Evolutionary conservation across 2,888 invertebrate species (phyloP), one percentile per base, ranked within the genome.

Genomic region (Plusia festucae): DNA sequence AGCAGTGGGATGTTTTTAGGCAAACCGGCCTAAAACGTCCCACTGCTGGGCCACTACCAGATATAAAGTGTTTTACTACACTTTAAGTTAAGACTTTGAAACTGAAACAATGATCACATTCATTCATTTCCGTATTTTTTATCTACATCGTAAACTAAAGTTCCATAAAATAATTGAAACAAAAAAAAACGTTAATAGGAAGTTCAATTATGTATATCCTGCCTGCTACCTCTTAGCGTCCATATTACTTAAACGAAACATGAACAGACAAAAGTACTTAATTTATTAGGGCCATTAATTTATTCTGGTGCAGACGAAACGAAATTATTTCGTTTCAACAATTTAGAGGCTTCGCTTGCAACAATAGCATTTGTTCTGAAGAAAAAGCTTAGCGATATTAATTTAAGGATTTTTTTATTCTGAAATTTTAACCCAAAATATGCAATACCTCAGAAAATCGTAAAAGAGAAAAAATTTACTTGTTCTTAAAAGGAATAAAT

Each of bases 231-330:
- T 78, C 82, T 76, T 70, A 76, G 81, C 77, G 79, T 78, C 75
- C 75, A 78, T 82, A 84, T 82, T 82, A 83, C 82, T 84, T 83
- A 87, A 89, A 85, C 85, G 83, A 82, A 85, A 88, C 82, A 84
- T 81, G 84, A 88, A 86, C 86, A 82, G 79, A 87, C 84, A 85
- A 86, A 88, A 88, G 86, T 85, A 76, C 58, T 82, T 82, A 81
- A 90, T 90, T 88, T 88, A 90, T 90, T 80, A 79, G 77, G 16
- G 68, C 73, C 85, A 88, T 89, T 89, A 88, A 88, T 88, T 88
- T 87, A 84, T 86, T 84, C 79, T 46, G 49, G 74, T 85, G 86
- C 82, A 89, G 86, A 76, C 49, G 77, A 73, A 70, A 76, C 55
- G 82, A 82, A 85, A 82, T 76, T 54, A 73, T 77, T 77, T 77